Evolutionary conservation across 2,113 vertebrate genomes (phyloP), one percentile per base, ranked within the genome.

Genomic region (Irena cyanogastra): DNA sequence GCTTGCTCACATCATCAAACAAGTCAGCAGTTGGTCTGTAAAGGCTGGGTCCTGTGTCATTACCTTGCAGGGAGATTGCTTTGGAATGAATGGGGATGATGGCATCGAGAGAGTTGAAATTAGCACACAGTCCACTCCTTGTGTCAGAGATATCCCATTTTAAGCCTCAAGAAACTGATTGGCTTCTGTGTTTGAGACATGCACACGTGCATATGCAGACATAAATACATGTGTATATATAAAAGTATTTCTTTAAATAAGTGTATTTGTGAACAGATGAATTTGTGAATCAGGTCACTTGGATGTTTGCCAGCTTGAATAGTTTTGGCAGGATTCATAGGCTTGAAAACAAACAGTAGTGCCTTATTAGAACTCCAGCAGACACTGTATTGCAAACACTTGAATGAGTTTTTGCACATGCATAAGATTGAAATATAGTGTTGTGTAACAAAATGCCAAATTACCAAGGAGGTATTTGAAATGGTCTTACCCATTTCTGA

Each of bases 391-490:
- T 93, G 50, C 81, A 95, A 93, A 70, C 33, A 59, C 90, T 94
- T 88, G 72, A 97, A 91, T 35, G 68, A 71, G 33, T 41, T 92
- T 94, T 93, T 91, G 69, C 71, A 95, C 87, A 94, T 83, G 85
- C 33, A 59, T 30, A 83, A 91, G 88, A 94, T 30, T 72, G 70
- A 97, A 89, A 83, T 89, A 84, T 5, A 3, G 1, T 50, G 26
- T 90, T 89, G 35, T 85, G 87, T 79, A 88, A 92, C 87, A 83
- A 96, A 97, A 82, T 37, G 88, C 76, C 89, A 89, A 92, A 89
- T 93, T 78, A 94, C 27, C 56, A 89, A 85, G 59, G 70, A 83
- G 44, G 61, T 57, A 60, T 57, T 71, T 94, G 89, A 96, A 96
- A 96, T 64, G 6, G 90, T 94, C 57, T 87, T 88, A 60, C 69